phyloP scores from a whole-genome alignment of 2,113 vertebrate genomes.

The Lutjanus erythropterus region DNA sequence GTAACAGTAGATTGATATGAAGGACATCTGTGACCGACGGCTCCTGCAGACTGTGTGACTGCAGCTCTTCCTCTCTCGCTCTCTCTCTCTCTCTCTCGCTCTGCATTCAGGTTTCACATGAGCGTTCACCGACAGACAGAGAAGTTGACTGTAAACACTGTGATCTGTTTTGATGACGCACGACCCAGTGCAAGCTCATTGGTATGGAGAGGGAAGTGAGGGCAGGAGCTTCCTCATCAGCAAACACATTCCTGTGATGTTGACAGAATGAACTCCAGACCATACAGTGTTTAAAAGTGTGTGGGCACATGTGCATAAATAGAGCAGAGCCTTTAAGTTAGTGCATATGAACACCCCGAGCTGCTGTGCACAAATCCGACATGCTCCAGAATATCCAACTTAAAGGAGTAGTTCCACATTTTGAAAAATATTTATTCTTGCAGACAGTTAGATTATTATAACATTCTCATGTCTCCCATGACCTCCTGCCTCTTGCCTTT shows the following conservation, averaged over 20 bases:
- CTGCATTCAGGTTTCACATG: constrained; percentile 47
- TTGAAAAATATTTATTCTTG: neutral
- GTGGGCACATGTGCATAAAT: constrained; percentile 20
- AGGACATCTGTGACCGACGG: neutral
- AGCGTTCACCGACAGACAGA: constrained; percentile 43
- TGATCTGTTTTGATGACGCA: constrained; percentile 78
- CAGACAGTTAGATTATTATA: neutral
- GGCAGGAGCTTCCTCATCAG: constrained; percentile 62
- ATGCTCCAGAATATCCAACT: neutral
- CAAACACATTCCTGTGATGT: constrained; percentile 48
- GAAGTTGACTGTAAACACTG: constrained; percentile 75
- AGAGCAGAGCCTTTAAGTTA: constrained; percentile 12
- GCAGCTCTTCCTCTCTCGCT: neutral
- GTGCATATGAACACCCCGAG: neutral
- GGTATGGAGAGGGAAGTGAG: constrained; percentile 66
- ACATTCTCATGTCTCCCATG: neutral
- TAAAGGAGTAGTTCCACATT: neutral
- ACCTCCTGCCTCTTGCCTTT: neutral
- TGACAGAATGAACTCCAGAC: constrained; percentile 34
- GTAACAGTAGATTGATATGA: constrained; percentile 5
- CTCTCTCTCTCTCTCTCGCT: constrained; percentile 6
- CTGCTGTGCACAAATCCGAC: neutral
- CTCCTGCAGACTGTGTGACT: neutral
- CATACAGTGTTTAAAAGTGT: neutral
- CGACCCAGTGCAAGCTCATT: constrained; percentile 55